Evolutionary conservation across 2,888 invertebrate species (phyloP).

Genomic region (Hemaris fuciformis): DNA sequence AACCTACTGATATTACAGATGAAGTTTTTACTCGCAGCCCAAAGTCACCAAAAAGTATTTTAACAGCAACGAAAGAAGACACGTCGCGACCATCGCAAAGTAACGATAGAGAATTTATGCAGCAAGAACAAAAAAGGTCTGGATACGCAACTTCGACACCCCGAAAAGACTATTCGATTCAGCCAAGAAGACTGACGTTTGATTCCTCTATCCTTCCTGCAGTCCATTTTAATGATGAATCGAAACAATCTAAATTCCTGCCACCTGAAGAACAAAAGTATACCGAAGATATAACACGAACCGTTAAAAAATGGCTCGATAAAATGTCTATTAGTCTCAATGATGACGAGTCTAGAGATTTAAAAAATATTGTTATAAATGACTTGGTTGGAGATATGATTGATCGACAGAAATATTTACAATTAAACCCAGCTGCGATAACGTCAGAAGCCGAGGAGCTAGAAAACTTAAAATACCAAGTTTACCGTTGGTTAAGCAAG

Average conservation of each 20-base stretch:
- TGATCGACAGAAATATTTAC: slow-evolving; percentile 50
- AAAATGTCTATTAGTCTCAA: slow-evolving; percentile 27
- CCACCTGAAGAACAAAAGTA: slow-evolving; percentile 26
- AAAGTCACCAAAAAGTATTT: slow-evolving; percentile 18
- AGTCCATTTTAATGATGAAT: slow-evolving; percentile 15
- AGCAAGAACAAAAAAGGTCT: slow-evolving; percentile 23
- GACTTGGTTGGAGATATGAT: slow-evolving; percentile 44
- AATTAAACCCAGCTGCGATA: slow-evolving; percentile 37
- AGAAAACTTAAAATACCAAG: slow-evolving; percentile 51
- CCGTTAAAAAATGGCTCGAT: slow-evolving; percentile 36
- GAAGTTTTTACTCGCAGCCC: slow-evolving; percentile 19
- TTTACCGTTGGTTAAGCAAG: slow-evolving; percentile 43
- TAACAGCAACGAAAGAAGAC: slow-evolving; percentile 19
- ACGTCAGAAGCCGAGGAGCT: slow-evolving; percentile 38
- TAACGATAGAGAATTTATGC: slow-evolving; percentile 19
- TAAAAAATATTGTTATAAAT: slow-evolving; percentile 28
- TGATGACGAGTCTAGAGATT: slow-evolving; percentile 19
- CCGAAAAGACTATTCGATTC: slow-evolving; percentile 17
- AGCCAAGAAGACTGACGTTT: slow-evolving; percentile 15
- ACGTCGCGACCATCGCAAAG: slow-evolving; percentile 20
- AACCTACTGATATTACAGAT: slow-evolving; percentile 28
- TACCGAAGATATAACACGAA: slow-evolving; percentile 21
- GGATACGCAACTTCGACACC: slow-evolving; percentile 31
- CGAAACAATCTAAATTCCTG: not conserved
- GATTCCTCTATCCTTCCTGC: slow-evolving; percentile 18